Evolutionary conservation across 2,797 vertebrate species (phyloP), one percentile per base, ranked within the genome.

Genomic region (Telmatherina bonti): DNA sequence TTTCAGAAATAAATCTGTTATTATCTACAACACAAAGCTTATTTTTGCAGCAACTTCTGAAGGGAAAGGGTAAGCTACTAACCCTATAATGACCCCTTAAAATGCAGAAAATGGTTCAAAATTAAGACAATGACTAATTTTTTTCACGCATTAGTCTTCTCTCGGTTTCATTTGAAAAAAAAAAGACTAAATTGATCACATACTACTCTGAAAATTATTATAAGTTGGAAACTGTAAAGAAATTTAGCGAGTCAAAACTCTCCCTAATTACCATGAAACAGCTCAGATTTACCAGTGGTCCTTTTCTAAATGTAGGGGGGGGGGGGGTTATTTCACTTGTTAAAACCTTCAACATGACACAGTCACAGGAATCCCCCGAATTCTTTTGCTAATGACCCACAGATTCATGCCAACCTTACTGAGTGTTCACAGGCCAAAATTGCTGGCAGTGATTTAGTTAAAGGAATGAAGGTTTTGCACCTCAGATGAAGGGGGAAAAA

Each of bases 321-420:
- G n/a, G 22, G 7, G 7, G 7, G 7, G 6, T n/a, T n/a, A 7
- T 3, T 43, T 41, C 22, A 6, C 5, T 18, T 6, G 10, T 3
- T 54, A 20, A 54, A 53, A 45, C 8, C 10, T 15, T 13, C 41
- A 11, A 65, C 22, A 10, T 43, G 15, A 33, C 10, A 24, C 7
- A 20, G 36, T 51, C 27, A 18, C 16, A 54, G 47, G 43, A 53
- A 27, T 52, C 5, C 9, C 13, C 18, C 13, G 15, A 11, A 30
- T 16, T 51, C 15, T n/a, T 41, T 8, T 22, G 26, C 41, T 38
- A 38, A 62, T 62, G 51, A 70, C 41, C 29, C 61, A 24, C 43
- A 41, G 16, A 33, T 35, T 22, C 33, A 20, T 20, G 8, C 6
- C 12, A 73, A 41, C 11, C 33, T 24, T 16, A 49, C n/a, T 18